Conservation (phyloP, 2,113 vertebrate species). For the Oreocharis arfaki region DNA sequence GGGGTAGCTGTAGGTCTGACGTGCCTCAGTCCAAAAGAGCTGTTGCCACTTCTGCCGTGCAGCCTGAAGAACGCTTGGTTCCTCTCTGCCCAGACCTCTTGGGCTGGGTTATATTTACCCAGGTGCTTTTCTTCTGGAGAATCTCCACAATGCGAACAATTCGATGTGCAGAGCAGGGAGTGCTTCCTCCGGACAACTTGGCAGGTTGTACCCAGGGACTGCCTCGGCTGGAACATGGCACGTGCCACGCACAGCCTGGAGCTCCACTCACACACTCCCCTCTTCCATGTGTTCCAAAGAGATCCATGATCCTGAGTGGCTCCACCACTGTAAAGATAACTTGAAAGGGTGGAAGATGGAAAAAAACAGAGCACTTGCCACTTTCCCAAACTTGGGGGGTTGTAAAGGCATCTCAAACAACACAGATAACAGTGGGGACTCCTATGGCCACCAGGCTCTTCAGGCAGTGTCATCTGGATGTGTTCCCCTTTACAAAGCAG, state of each 20-base stretch:
- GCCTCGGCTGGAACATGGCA: not conserved
- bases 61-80: not conserved
- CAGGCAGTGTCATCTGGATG: not conserved
- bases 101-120: constrained; percentile 15
- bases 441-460: not conserved
- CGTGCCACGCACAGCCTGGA: not conserved
- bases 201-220: not conserved
- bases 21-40: not conserved
- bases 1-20: not conserved
- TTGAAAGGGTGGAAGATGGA: not conserved
- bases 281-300: not conserved
- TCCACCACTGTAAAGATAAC: not conserved
- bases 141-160: constrained; percentile 32
- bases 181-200: not conserved
- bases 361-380: not conserved
- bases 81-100: not conserved
- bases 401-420: not conserved
- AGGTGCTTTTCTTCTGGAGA: constrained; percentile 12
- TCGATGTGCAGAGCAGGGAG: not conserved
- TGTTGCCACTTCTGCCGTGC: not conserved
- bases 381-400: not conserved
- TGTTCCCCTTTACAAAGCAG: not conserved
- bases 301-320: not conserved
- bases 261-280: rapidly evolving
- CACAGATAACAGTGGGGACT: not conserved